These are phyloP conservation scores for Atta texana DNA, from an alignment of 1,140 invertebrate species.

Conservation along the genomic window DNA sequence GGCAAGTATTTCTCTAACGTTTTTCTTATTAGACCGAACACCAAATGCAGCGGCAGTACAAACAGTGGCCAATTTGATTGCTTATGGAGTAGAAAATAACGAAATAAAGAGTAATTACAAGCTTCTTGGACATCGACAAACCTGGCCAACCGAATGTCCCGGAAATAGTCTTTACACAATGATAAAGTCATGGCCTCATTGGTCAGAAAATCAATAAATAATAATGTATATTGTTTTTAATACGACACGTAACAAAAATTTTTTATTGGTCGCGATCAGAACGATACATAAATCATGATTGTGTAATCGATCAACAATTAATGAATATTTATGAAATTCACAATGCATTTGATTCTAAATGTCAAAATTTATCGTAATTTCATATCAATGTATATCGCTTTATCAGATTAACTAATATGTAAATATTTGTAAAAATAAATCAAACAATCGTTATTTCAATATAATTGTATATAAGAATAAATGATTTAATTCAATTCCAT, in stretches of 20 bases:
- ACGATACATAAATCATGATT: background rate
- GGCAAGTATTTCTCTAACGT: constrained; percentile 58
- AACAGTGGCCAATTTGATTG: constrained; percentile 83
- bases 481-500: constrained; percentile 2
- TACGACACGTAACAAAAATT: background rate
- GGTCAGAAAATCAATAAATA: constrained; percentile 49
- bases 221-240: background rate
- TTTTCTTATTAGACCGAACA: constrained; percentile 82
- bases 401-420: background rate
- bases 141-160: constrained; percentile 84
- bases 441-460: background rate
- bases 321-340: background rate
- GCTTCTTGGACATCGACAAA: constrained; percentile 86
- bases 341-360: background rate
- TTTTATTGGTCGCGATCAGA: background rate
- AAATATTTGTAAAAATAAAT: constrained; percentile 21
- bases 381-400: background rate
- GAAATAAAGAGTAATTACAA: constrained; percentile 82
- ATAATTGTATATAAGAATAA: background rate
- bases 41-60: constrained; percentile 84
- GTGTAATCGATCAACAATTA: background rate
- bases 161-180: constrained; percentile 86
- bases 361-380: background rate
- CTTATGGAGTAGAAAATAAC: constrained; percentile 80
- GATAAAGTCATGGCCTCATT: constrained; percentile 87